These are phyloP conservation scores for Chionodraco myersi DNA, from an alignment of 2,113 vertebrate genomes.

Conservation along the genomic window DNA sequence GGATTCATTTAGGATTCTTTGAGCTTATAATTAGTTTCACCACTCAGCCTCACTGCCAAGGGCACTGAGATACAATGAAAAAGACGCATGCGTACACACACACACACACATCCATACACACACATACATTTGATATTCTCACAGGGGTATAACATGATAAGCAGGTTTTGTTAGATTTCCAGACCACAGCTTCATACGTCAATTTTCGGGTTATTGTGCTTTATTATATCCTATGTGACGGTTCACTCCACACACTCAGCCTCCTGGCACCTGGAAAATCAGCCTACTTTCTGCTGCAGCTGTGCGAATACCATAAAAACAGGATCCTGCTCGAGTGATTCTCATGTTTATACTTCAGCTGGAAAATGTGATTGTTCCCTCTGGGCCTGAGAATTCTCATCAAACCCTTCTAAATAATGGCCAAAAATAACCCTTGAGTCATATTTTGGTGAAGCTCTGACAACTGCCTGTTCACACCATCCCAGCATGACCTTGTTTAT, in stretches of 20 bases:
- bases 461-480: neutral
- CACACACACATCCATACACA: conserved; percentile 1
- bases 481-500: conserved; percentile 15
- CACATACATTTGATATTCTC: conserved; percentile 21
- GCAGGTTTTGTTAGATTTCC: conserved; percentile 20
- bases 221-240: conserved; percentile 6
- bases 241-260: neutral
- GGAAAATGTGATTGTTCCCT: neutral
- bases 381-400: neutral
- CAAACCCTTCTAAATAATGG: conserved; percentile 13
- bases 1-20: conserved; percentile 73
- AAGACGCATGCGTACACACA: conserved; percentile 19
- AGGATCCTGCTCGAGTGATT: neutral
- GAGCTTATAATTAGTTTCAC: conserved; percentile 77
- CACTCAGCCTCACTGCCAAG: conserved; percentile 63
- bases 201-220: neutral
- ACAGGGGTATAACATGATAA: neutral
- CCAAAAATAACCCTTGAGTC: neutral
- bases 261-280: neutral
- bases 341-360: conserved; percentile 1
- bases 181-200: neutral
- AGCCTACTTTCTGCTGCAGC: neutral
- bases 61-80: conserved; percentile 40
- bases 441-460: neutral
- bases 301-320: neutral